phyloP scores from a whole-genome alignment of 2,797 vertebrate species.

The Setipinna tenuifilis region DNA sequence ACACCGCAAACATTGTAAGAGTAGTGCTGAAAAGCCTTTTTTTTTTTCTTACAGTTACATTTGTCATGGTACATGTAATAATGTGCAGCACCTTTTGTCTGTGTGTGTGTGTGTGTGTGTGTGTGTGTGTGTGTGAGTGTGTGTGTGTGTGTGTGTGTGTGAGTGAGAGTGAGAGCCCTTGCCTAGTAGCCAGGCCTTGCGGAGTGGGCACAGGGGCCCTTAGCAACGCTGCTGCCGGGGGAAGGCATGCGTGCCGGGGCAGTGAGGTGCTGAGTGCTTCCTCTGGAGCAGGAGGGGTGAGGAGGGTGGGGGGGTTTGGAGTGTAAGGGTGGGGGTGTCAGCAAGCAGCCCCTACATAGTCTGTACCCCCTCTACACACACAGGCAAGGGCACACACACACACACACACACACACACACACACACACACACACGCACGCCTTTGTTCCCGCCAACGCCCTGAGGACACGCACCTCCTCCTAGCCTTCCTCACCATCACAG shows the following conservation, averaged over 20 bases:
- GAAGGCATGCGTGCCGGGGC: slow-evolving; percentile 88
- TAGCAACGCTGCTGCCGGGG: slow-evolving; percentile 83
- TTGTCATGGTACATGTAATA: not conserved
- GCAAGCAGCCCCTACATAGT: slow-evolving; percentile 70
- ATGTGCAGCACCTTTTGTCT: not conserved
- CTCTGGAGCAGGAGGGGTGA: slow-evolving; percentile 67
- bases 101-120: not conserved
- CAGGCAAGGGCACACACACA: slow-evolving; percentile 57
- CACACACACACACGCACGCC: slow-evolving; percentile 66
- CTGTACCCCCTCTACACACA: slow-evolving; percentile 74
- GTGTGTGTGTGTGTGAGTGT: slow-evolving; percentile 11
- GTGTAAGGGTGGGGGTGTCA: slow-evolving; percentile 35
- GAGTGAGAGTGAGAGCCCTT: not conserved
- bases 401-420: slow-evolving; percentile 60
- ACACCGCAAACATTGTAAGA: not conserved
- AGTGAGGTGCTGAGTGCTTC: slow-evolving; percentile 77
- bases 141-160: not conserved
- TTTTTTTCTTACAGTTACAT: not conserved
- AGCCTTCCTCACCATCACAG: slow-evolving; percentile 58
- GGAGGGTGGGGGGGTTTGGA: slow-evolving; percentile 30
- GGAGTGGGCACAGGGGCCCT: slow-evolving; percentile 60
- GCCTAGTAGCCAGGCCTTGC: not conserved
- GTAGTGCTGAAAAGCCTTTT: not conserved
- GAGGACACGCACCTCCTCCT: slow-evolving; percentile 82
- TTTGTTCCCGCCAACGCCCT: slow-evolving; percentile 81